Evolutionary conservation across 2,113 vertebrate genomes (phyloP).

Genomic region (Vombatus ursinus): DNA sequence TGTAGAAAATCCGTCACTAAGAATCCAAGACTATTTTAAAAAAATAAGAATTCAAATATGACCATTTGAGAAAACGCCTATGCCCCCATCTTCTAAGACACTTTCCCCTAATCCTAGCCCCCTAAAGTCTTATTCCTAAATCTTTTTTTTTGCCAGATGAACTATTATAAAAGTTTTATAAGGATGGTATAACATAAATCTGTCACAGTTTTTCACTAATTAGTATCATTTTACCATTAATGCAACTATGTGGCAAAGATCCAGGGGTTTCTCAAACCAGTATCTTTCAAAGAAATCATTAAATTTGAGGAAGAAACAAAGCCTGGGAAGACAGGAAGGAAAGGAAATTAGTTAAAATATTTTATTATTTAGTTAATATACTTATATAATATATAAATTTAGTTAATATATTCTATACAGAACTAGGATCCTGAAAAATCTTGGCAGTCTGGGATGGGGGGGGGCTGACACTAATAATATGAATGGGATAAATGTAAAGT

Average conservation of each 20-base stretch:
- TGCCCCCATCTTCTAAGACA: neutral
- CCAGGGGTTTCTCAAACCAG: slow-evolving; percentile 22
- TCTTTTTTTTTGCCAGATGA: neutral
- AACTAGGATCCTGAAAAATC: neutral
- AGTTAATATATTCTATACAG: neutral
- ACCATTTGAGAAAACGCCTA: neutral
- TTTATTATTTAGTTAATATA: neutral
- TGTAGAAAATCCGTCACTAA: neutral
- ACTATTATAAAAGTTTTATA: neutral
- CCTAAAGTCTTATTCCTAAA: neutral
- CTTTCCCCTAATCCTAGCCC: neutral
- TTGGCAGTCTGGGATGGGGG: neutral
- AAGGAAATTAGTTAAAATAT: neutral
- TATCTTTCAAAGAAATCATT: neutral
- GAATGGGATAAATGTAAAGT: neutral
- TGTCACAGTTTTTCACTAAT: slow-evolving; percentile 17
- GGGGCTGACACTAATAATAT: neutral
- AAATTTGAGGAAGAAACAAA: neutral
- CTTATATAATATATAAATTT: too few relatives aligned
- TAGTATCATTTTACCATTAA: neutral
- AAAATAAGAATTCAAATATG: neutral
- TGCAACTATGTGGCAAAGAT: slow-evolving; percentile 26
- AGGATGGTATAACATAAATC: neutral
- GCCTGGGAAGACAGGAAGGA: neutral
- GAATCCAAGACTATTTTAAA: neutral